phyloP scores from a whole-genome alignment of 2,113 vertebrate species.

The Pachypanchax playfairii region DNA sequence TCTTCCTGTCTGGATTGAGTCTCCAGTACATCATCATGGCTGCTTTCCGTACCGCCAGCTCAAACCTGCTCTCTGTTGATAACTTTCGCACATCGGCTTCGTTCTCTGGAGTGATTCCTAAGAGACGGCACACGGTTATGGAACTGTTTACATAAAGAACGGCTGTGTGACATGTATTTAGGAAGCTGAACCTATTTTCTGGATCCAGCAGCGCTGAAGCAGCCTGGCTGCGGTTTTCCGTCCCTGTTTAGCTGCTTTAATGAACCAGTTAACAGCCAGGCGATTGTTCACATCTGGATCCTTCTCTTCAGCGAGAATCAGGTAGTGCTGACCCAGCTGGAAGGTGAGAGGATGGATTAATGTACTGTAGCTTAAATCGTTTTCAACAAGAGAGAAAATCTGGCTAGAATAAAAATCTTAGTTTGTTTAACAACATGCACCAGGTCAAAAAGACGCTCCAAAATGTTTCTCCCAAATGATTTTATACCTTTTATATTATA shows the following conservation, averaged over 20 bases:
- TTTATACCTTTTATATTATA: too few relatives aligned
- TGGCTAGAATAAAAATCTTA: too few relatives aligned
- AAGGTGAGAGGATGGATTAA: constrained; percentile 22
- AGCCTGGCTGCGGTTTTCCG: constrained; percentile 85
- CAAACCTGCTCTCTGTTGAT: constrained; percentile 89
- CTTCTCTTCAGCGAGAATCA: constrained; percentile 82
- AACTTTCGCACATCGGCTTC: constrained; percentile 86
- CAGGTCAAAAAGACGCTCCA: too few relatives aligned
- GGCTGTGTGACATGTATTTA: background rate
- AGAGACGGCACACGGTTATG: background rate
- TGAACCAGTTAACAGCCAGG: constrained; percentile 87
- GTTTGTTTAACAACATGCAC: too few relatives aligned
- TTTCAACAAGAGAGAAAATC: background rate
- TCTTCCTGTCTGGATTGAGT: constrained; percentile 93
- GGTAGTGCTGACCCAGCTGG: constrained; percentile 88
- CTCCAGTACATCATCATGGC: constrained; percentile 96
- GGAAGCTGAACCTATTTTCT: constrained; percentile 83
- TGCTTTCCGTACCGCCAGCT: constrained; percentile 91
- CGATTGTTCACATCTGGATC: constrained; percentile 86
- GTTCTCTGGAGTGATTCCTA: constrained; percentile 92
- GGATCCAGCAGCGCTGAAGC: constrained; percentile 86
- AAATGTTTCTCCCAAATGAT: too few relatives aligned
- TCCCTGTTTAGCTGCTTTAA: constrained; percentile 92
- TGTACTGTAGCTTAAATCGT: too few relatives aligned
- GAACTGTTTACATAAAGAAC: background rate